Conservation (phyloP, 2,797 vertebrate species). For the Graptemys geographica region DNA sequence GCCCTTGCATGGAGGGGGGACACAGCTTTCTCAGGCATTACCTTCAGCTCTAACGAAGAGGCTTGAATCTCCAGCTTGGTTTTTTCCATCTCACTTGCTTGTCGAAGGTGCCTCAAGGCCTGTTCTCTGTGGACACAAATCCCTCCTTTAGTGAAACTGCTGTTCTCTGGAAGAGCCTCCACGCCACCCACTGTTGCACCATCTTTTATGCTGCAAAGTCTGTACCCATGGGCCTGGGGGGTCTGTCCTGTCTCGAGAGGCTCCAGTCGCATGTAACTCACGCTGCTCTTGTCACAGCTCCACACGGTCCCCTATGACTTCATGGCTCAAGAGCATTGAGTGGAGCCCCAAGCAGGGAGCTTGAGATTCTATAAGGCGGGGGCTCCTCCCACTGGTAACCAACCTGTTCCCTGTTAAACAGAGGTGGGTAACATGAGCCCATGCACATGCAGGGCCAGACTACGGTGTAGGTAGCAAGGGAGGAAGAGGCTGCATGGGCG, state of each 20-base stretch:
- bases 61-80: slow-evolving; percentile 66
- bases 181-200: not conserved
- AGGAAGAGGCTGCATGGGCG: not conserved
- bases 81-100: slow-evolving; percentile 62
- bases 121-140: slow-evolving; percentile 66
- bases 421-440: not conserved
- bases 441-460: not conserved
- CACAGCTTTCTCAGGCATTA: not conserved
- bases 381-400: not conserved
- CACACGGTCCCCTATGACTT: not conserved
- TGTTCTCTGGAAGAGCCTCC: too few species aligned
- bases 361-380: not conserved
- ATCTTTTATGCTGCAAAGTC: not conserved
- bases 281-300: not conserved
- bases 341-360: not conserved
- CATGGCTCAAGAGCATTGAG: not conserved
- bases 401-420: not conserved
- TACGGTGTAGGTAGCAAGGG: not conserved
- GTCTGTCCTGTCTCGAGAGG: not conserved
- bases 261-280: not conserved
- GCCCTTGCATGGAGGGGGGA: not conserved
- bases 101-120: slow-evolving; percentile 64
- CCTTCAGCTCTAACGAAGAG: slow-evolving; percentile 73
- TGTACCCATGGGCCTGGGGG: not conserved
- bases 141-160: not conserved